Evolutionary conservation across 2,797 vertebrate species (phyloP), one percentile per base, ranked within the genome.

Genomic region (Mormyrops attenuatus): DNA sequence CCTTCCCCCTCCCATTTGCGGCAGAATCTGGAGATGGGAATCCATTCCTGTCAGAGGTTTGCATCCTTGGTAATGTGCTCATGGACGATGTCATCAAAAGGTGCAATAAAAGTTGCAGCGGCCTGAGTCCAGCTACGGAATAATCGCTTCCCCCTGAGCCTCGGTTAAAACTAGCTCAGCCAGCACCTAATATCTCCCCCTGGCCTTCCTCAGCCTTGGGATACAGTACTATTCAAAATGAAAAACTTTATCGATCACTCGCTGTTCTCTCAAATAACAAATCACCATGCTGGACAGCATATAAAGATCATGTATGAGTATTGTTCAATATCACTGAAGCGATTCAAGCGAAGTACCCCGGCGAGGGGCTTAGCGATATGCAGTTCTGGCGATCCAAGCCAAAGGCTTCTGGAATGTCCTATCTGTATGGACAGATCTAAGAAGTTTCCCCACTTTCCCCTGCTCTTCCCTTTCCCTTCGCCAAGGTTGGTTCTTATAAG

Each of bases 271-370:
- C 85, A 55, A 52, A n/a, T 55, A 87, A 87, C 50, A 87, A 57
- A 87, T 55, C 82, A 50, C 22, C 82, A 85, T 50, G 38, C 82
- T 11, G 82, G 82, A 50, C n/a, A 26, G 47, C 82, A 85, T 50
- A 49, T 47, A 85, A 85, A 50, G 82, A 85, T 47, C 82, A 85
- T 49, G 44, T 85, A 80, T 80, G 73, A 80, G 17, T 80, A 80
- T 5, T 38, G 73, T 44, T 80, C 34, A 80, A 44, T 80, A 80
- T 44, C 73, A 80, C 38, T 38, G 73, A 44, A 80, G 13, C 5
- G 38, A 17, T 80, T 80, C 73, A 44, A 38, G 34, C 2, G 34
- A 80, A 44, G 34, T 80, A 34, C 15, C 38, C 34, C 17, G 0
- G 38, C 17, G 17, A 80, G 38, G 17, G 34, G 34, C 73, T 44